Percentiles rank a stretch among this genome's conserved stretches.
Conservation (phyloP, 2,888 invertebrate genomes). For the Endotricha flammealis region DNA sequence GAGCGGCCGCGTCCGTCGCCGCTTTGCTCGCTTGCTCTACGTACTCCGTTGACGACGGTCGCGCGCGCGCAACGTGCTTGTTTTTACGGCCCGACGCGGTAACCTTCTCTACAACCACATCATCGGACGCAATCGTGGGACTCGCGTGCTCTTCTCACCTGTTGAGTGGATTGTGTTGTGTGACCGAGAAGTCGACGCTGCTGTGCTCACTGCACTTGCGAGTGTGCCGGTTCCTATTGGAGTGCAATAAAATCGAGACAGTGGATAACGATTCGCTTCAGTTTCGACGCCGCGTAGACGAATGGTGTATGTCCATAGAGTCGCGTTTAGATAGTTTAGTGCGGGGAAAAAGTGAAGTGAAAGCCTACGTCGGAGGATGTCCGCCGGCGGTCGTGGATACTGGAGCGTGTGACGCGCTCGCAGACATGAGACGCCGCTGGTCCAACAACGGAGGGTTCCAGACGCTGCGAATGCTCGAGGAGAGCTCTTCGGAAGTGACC, state of each 20-base stretch:
- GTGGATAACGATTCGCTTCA: constrained; percentile 57
- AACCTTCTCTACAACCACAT: constrained; percentile 45
- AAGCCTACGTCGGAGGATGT: constrained; percentile 68
- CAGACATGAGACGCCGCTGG: constrained; percentile 87
- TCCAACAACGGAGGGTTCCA: constrained; percentile 85
- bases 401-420: constrained; percentile 67
- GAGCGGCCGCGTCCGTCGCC: constrained; percentile 63
- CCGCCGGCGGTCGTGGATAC: constrained; percentile 54
- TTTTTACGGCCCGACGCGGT: constrained; percentile 49
- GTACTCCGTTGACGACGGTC: constrained; percentile 72
- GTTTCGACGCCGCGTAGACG: constrained; percentile 51
- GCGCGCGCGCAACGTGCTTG: constrained; percentile 66
- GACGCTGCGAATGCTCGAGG: constrained; percentile 82
- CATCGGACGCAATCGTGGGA: constrained; percentile 47
- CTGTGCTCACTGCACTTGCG: constrained; percentile 26
- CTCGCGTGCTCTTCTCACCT: constrained; percentile 52
- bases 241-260: constrained; percentile 45
- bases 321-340: constrained; percentile 67
- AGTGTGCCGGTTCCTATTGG: constrained; percentile 23
- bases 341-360: constrained; percentile 73
- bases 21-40: constrained; percentile 59
- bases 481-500: constrained; percentile 86
- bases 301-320: constrained; percentile 61
- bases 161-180: constrained; percentile 64
- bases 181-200: constrained; percentile 38